Evolutionary conservation across 2,113 vertebrate genomes (phyloP).

Genomic region (Sinocyclocheilus anophthalmus): DNA sequence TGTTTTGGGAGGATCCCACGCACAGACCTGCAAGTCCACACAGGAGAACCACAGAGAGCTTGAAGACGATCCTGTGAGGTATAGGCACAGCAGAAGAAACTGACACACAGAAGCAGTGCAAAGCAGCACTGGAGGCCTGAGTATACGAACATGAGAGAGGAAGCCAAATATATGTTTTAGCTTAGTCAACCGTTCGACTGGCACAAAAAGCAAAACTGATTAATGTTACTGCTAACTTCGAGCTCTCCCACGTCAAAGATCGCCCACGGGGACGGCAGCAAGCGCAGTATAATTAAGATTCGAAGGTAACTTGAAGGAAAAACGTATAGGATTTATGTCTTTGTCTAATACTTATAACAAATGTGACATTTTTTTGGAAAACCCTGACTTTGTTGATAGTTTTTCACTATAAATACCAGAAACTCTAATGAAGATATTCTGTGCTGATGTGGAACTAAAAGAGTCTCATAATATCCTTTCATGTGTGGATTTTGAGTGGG

Average conservation of each 20-base stretch:
- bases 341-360: conserved; percentile 1
- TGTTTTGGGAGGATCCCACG: not conserved
- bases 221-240: conserved; percentile 8
- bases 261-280: not conserved
- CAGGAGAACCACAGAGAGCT: not conserved
- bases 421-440: conserved; percentile 26
- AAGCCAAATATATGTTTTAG: conserved; percentile 31
- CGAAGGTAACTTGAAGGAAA: conserved; percentile 7
- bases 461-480: conserved; percentile 19
- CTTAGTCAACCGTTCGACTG: conserved; percentile 7
- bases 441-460: conserved; percentile 13
- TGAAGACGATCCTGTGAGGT: conserved; percentile 19
- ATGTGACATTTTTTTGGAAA: not conserved
- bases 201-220: conserved; percentile 6
- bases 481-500: not conserved
- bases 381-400: conserved; percentile 1
- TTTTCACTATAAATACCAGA: not conserved
- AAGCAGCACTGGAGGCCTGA: not conserved
- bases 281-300: conserved; percentile 8
- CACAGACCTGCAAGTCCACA: not conserved
- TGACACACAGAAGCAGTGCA: not conserved
- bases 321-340: not conserved
- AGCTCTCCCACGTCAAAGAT: conserved; percentile 20
- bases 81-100: not conserved
- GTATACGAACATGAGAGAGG: not conserved